A percentile compares a stretch with the other conserved stretches of the same genome.
Conservation (phyloP, 2,113 vertebrate genomes). For the Psilopsiagon aurifrons region DNA sequence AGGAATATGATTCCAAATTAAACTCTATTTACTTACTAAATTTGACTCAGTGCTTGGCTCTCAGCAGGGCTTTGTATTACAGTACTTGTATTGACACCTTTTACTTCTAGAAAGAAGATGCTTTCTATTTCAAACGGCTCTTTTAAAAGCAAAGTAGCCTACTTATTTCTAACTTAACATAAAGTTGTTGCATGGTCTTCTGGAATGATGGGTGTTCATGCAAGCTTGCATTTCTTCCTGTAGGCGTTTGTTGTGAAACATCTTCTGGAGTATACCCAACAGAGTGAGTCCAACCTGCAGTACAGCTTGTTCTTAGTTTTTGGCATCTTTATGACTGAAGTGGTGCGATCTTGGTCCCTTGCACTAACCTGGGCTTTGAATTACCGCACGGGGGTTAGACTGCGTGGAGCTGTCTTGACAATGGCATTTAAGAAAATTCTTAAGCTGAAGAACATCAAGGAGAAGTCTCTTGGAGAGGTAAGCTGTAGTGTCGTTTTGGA, state of each 20-base stretch:
- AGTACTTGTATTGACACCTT: slow-evolving; percentile 32
- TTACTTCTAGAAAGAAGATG: slow-evolving; percentile 57
- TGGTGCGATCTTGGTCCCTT: slow-evolving; percentile 91
- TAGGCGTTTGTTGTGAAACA: slow-evolving; percentile 94
- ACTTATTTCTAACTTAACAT: slow-evolving; percentile 85
- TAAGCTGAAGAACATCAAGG: slow-evolving; percentile 86
- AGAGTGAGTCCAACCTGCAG: slow-evolving; percentile 80
- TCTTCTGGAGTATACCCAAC: slow-evolving; percentile 89
- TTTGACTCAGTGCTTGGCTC: slow-evolving; percentile 54
- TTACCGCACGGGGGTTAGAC: slow-evolving; percentile 88
- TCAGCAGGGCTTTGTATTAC: slow-evolving; percentile 63
- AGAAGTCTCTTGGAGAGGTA: slow-evolving; percentile 92
- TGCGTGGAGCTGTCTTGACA: slow-evolving; percentile 89
- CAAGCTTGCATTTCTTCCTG: slow-evolving; percentile 80
- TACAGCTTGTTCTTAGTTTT: slow-evolving; percentile 90
- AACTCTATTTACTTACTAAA: slow-evolving; percentile 22
- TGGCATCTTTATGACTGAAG: slow-evolving; percentile 86
- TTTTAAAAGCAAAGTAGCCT: slow-evolving; percentile 51
- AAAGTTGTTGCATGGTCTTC: slow-evolving; percentile 64
- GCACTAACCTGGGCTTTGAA: slow-evolving; percentile 93
- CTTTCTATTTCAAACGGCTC: slow-evolving; percentile 37
- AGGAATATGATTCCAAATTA: slow-evolving; percentile 47
- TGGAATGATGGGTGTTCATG: slow-evolving; percentile 66
- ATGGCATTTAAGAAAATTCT: slow-evolving; percentile 93
- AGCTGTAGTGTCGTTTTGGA: neutral